These are phyloP conservation scores for Holothuria scabra DNA, from an alignment of 53 echinoderm and acorn worm genomes.

Conservation along the genomic window DNA sequence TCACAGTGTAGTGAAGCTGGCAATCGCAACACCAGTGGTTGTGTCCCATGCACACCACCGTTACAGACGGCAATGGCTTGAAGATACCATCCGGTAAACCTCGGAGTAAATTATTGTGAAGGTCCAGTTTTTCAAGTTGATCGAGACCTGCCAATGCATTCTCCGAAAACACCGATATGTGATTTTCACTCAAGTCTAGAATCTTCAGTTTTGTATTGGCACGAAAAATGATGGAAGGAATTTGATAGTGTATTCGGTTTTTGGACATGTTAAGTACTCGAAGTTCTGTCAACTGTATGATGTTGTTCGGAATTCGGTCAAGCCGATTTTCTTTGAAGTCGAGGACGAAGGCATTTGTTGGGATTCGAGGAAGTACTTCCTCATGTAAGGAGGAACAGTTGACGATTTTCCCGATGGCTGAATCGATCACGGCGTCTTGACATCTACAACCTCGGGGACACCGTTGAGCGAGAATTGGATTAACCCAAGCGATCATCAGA, in stretches of 20 bases:
- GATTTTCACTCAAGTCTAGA: constrained; percentile 26
- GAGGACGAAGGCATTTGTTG: neutral
- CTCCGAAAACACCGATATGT: neutral
- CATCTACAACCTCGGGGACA: constrained; percentile 2
- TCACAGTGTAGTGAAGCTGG: neutral
- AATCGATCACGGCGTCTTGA: constrained; percentile 1
- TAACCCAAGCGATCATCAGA: no score
- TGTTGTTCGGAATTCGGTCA: constrained; percentile 18
- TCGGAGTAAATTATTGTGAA: constrained; percentile 20
- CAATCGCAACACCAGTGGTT: constrained; percentile 28
- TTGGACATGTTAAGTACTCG: constrained; percentile 24
- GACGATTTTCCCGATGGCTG: neutral
- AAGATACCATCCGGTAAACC: neutral
- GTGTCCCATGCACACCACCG: constrained; percentile 22
- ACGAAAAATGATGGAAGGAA: constrained; percentile 9
- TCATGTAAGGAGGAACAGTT: constrained; percentile 4
- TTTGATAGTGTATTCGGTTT: constrained; percentile 21
- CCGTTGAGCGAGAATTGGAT: no score
- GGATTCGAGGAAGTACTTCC: constrained; percentile 8
- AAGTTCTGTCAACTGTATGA: constrained; percentile 17
- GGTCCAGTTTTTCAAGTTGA: constrained; percentile 6
- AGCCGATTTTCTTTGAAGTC: constrained; percentile 19
- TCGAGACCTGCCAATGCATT: constrained; percentile 1
- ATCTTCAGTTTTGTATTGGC: constrained; percentile 1
- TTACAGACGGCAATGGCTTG: neutral